Evolutionary conservation across 92 coral and sea anemone species (phyloP), one percentile per base, ranked within the genome.

Genomic region (Palythoa caribaeorum): DNA sequence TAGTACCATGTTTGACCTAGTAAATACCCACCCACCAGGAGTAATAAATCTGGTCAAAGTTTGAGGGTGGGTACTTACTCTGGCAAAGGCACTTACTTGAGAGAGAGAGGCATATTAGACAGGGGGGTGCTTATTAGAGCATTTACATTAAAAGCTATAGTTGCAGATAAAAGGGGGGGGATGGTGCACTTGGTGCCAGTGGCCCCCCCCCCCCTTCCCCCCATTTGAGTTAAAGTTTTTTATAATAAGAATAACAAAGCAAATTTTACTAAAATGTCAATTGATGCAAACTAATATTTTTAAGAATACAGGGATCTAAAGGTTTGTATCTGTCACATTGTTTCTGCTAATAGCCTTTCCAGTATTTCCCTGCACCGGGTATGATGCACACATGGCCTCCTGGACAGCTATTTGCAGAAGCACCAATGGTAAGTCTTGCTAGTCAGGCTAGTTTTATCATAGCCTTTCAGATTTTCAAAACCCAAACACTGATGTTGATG

Each of bases 361-460:
- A 94, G 69, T 94, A 84, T 84, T 94, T 83, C 53, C 96, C 91
- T 15, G 52, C 90, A 47, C 94, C 98, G 17, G 88, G 85, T 44
- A 89, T 96, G 96, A 88, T 94, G 87, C 92, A 93, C 38, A 92
- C 94, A 1, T 94, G 98, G 98, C 95, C 93, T 38, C 92, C 98
- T 28, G 93, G 83, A 89, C 92, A 72, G 88, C 85, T 83, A 48
- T 94, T 71, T 76, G 83, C 78, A 13, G 97, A 94, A 71, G 92
- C 93, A 16, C 92, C 74, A 62, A 83, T 94, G 95, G 97, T 94
- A 85, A 80, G 97, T 48, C 20, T 1, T 21, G 54, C 1, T 2
- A 63, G 21, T 63, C 1, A 6, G 9, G 35, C 70, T 21, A 17
- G 70, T 60, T 60, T 16, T 60, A 5, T 15, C 20, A 60, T 11